phyloP scores from a whole-genome alignment of 2,113 vertebrate genomes.

The Camelus dromedarius region DNA sequence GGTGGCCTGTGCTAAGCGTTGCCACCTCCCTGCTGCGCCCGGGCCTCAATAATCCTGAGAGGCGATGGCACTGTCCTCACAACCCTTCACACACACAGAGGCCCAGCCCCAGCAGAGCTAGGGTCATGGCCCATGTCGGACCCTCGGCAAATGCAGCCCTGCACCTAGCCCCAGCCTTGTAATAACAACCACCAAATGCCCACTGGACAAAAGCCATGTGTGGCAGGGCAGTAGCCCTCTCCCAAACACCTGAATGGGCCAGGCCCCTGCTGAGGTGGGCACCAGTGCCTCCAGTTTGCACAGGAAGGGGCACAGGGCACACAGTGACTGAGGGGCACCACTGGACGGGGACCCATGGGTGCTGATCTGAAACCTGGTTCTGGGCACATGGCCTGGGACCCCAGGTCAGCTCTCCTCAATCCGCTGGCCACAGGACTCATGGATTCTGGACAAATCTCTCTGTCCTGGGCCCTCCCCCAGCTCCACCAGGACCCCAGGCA shows the following conservation, averaged over 20 bases:
- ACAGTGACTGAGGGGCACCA: too few species aligned
- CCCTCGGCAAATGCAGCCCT: not conserved
- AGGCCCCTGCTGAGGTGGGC: too few species aligned
- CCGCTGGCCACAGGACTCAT: not conserved
- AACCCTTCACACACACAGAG: not conserved
- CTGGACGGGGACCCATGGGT: not conserved
- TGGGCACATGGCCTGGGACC: not conserved
- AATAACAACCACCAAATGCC: not conserved
- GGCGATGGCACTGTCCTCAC: not conserved
- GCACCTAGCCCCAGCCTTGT: not conserved
- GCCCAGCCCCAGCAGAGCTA: not conserved
- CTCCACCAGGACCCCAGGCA: not conserved
- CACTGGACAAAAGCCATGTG: not conserved
- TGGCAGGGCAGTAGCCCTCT: not conserved
- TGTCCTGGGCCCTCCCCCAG: not conserved
- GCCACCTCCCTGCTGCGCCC: not conserved
- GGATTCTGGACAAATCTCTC: not conserved
- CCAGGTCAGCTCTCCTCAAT: not conserved
- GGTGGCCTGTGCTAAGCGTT: not conserved
- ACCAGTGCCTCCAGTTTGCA: not conserved
- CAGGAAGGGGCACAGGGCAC: not conserved
- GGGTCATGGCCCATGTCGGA: not conserved
- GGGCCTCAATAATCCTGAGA: not conserved
- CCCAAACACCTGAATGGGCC: accelerated
- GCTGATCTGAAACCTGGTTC: not conserved